These are phyloP conservation scores for Megalops cyprinoides DNA, from an alignment of 2,797 vertebrate genomes.

Conservation along the genomic window DNA sequence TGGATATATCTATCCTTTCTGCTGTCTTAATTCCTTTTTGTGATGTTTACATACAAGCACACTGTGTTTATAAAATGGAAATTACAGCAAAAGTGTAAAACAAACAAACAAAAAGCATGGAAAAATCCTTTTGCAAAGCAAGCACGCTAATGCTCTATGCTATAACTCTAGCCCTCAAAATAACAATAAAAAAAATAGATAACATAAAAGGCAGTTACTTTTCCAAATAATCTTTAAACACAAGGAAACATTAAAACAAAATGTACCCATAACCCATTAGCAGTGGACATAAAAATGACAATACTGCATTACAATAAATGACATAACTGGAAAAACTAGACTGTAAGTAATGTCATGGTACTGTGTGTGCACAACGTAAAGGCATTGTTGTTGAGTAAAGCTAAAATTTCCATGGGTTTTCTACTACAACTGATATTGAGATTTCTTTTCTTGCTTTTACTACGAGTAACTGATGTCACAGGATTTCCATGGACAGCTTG, in stretches of 20 bases:
- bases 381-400: slow-evolving; percentile 66
- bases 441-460: slow-evolving; percentile 32
- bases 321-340: slow-evolving; percentile 38
- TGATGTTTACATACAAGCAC: slow-evolving; percentile 45
- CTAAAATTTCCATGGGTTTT: slow-evolving; percentile 60
- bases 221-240: slow-evolving; percentile 82
- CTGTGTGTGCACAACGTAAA: slow-evolving; percentile 54
- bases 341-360: slow-evolving; percentile 47
- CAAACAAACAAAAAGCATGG: slow-evolving; percentile 47
- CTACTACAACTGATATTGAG: slow-evolving; percentile 52
- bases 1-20: slow-evolving; percentile 32
- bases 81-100: slow-evolving; percentile 48
- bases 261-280: slow-evolving; percentile 68
- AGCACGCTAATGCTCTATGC: slow-evolving; percentile 77
- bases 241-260: slow-evolving; percentile 67
- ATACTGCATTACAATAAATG: slow-evolving; percentile 63
- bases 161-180: slow-evolving; percentile 61
- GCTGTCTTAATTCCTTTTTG: slow-evolving; percentile 41
- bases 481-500: slow-evolving; percentile 43
- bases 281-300: slow-evolving; percentile 52
- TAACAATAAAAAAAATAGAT: slow-evolving; percentile 62
- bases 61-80: slow-evolving; percentile 36
- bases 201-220: slow-evolving; percentile 77
- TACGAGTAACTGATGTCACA: slow-evolving; percentile 39
- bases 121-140: slow-evolving; percentile 79